A percentile compares a stretch with the other conserved stretches of the same genome.
phyloP scores from a whole-genome alignment of 2,113 vertebrate genomes.

The Misgurnus mizolepis region DNA sequence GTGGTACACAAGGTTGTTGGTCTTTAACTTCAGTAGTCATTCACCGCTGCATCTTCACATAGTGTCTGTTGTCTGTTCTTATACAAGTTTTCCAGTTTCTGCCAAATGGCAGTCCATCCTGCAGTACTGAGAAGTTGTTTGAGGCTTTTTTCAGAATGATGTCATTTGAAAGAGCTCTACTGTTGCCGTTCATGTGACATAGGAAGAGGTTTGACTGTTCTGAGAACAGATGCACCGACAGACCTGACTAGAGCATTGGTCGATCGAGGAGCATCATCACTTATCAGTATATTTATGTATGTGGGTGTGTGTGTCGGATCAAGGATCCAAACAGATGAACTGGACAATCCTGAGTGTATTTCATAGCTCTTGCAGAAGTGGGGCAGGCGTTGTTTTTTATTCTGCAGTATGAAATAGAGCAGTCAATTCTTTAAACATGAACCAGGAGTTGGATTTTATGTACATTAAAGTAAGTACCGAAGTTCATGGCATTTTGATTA shows the following conservation, averaged over 20 bases:
- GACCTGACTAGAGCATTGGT: background rate
- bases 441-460: conserved; percentile 78
- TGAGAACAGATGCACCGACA: background rate
- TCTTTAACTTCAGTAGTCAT: background rate
- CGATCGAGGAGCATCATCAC: background rate
- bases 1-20: background rate
- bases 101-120: background rate
- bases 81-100: conserved; percentile 3
- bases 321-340: conserved; percentile 37
- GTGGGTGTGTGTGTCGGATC: background rate
- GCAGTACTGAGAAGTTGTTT: background rate
- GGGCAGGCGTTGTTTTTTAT: conserved; percentile 43
- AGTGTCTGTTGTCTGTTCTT: background rate
- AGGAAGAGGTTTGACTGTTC: conserved; percentile 26
- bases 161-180: conserved; percentile 19
- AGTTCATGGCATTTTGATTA: background rate
- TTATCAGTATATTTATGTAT: background rate
- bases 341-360: conserved; percentile 12
- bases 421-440: conserved; percentile 62
- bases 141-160: background rate
- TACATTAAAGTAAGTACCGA: conserved; percentile 80
- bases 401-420: conserved; percentile 64
- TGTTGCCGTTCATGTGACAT: conserved; percentile 53
- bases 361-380: conserved; percentile 31
- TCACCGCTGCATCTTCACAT: background rate